phyloP scores from a whole-genome alignment of 2,888 invertebrate genomes.

The Oligia latruncula region DNA sequence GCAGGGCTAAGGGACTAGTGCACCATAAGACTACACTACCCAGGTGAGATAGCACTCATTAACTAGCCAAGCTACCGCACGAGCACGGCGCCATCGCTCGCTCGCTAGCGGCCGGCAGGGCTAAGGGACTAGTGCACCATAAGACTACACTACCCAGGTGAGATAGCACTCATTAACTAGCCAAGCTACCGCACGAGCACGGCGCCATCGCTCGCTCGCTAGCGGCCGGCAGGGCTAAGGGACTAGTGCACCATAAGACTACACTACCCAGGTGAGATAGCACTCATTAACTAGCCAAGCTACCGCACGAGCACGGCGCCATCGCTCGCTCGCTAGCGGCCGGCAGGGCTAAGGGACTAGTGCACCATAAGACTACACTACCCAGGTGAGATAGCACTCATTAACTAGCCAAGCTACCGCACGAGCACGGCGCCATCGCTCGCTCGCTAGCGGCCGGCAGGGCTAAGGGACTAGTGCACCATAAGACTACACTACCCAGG shows the following conservation, averaged over 20 bases:
- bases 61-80: too few relatives aligned
- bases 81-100: not conserved
- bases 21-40: not conserved
- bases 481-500: not conserved
- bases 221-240: too few relatives aligned
- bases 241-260: too few relatives aligned
- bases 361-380: slow-evolving; percentile 50
- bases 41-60: not conserved
- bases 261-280: too few relatives aligned
- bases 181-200: slow-evolving; percentile 12
- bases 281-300: slow-evolving; percentile 92
- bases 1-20: too few relatives aligned
- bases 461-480: too few relatives aligned
- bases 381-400: slow-evolving; percentile 41
- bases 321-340: slow-evolving; percentile 93
- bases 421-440: too few relatives aligned
- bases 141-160: not conserved
- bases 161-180: slow-evolving; percentile 10
- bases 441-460: too few relatives aligned
- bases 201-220: slow-evolving; percentile 68
- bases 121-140: too few relatives aligned
- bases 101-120: too few relatives aligned
- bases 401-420: slow-evolving; percentile 83
- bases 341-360: slow-evolving; percentile 67
- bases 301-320: slow-evolving; percentile 97